Evolutionary conservation across 2,888 invertebrate species (phyloP).

Genomic region (Phengaris arion): DNA sequence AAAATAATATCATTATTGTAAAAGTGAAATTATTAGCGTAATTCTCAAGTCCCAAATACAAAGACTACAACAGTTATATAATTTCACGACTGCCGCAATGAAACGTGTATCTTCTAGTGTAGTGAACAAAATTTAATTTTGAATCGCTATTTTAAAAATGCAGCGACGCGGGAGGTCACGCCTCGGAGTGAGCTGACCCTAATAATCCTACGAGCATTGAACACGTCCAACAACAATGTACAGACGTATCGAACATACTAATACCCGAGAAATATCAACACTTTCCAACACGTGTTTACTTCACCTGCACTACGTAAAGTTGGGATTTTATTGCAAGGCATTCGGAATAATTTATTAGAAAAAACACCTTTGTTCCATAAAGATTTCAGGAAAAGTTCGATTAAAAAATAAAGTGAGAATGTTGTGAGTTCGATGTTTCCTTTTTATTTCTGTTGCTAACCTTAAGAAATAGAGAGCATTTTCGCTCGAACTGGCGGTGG

Average conservation of each 20-base stretch:
- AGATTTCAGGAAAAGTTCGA: neutral
- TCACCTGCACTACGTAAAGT: neutral
- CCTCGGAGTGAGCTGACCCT: too few relatives aligned
- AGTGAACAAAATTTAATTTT: too few relatives aligned
- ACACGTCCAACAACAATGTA: neutral
- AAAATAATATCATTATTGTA: too few relatives aligned
- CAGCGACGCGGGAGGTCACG: too few relatives aligned
- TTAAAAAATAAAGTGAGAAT: neutral
- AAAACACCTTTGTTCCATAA: conserved; percentile 11
- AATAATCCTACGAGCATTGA: neutral
- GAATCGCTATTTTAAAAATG: too few relatives aligned
- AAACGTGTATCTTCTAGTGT: too few relatives aligned
- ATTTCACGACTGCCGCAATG: too few relatives aligned
- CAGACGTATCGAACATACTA: neutral
- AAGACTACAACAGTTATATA: too few relatives aligned
- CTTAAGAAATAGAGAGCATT: too few relatives aligned
- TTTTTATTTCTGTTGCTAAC: neutral
- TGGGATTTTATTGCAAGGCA: neutral
- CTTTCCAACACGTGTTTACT: neutral
- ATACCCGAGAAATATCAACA: neutral
- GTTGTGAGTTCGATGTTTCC: neutral
- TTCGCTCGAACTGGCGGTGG: too few relatives aligned
- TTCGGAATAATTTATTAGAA: neutral
- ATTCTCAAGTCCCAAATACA: too few relatives aligned
- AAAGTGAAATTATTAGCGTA: too few relatives aligned